Percentiles rank a stretch among this genome's conserved stretches.
phyloP scores from a whole-genome alignment of 2,113 vertebrate genomes.

The Bubalus kerabau region DNA sequence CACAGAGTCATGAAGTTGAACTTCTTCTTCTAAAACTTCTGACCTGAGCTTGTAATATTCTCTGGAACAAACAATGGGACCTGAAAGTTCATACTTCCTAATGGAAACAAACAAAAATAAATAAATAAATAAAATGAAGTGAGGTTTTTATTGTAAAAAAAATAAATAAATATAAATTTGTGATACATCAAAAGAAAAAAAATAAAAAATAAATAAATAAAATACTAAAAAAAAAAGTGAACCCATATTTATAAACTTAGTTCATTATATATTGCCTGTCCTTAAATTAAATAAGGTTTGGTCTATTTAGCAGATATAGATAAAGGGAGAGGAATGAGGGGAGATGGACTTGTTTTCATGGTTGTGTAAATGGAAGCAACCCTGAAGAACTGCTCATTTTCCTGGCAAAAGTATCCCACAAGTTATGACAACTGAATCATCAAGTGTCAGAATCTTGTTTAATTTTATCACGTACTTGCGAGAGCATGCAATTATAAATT shows the following conservation, averaged over 20 bases:
- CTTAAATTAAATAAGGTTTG: conserved; percentile 13
- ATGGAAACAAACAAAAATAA: neutral
- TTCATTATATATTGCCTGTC: neutral
- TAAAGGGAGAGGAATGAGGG: neutral
- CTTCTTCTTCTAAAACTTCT: neutral
- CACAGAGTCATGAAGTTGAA: neutral
- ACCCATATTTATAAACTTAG: neutral
- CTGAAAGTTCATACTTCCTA: neutral
- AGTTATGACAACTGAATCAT: neutral
- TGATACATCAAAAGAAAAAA: too few species aligned
- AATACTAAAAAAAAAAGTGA: neutral
- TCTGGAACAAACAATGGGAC: neutral
- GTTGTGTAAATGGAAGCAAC: neutral
- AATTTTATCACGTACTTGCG: neutral
- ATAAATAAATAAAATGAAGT: too few species aligned
- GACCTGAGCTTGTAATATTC: neutral
- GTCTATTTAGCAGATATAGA: neutral
- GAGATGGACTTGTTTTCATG: neutral
- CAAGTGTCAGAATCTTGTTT: neutral
- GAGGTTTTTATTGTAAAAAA: too few species aligned
- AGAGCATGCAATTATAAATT: neutral
- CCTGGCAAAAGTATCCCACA: neutral
- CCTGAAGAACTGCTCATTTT: neutral
- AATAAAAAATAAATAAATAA: too few species aligned
- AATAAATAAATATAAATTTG: too few species aligned